Evolutionary conservation across 2,888 invertebrate species (phyloP), one percentile per base, ranked within the genome.

Genomic region (Andrena haemorrhoa): DNA sequence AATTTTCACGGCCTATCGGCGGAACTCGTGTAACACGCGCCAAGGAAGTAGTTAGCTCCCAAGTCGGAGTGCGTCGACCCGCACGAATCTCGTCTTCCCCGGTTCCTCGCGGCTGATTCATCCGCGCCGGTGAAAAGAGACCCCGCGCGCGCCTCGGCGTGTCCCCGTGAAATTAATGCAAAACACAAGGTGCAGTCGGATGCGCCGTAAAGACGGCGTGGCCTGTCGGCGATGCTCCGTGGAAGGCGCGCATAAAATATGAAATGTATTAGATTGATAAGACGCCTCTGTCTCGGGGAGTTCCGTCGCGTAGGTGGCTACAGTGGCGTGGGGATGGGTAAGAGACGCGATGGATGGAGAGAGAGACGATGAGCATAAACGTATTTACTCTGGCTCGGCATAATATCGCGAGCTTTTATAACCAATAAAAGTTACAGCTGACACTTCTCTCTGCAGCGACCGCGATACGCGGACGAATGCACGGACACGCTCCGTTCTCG

Each of bases 401-500:
- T 91, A 92, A 92, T 92, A 92, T 90, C 86, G 85, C 86, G 85
- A 85, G 88, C 91, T 90, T 92, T 92, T 92, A 92, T 91, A 92
- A 92, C 92, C 92, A 89, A 92, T 92, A 92, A 92, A 92, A 92
- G 90, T 92, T 92, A 92, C 90, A 92, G 91, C 91, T 91, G 91
- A 91, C 91, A 90, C 92, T 91, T 91, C 88, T 90, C 84, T 83
- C 80, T 63, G 75, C 72, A 53, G 83, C 84, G 79, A 81, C 86
- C 79, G 82, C 76, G 89, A 89, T 90, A 90, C 83, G 86, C 85
- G 83, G 31, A 47, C 76, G 75, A 75, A 86, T 88, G 83, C 80
- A 69, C 75, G 75, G 78, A 79, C 84, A 88, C 83, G 83, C 66
- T 83, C 60, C 68, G 65, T 83, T 69, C 61, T 41, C 33, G 60